These are phyloP conservation scores for Geophilus truncorum DNA, from an alignment of 2,888 invertebrate genomes.

Conservation along the genomic window DNA sequence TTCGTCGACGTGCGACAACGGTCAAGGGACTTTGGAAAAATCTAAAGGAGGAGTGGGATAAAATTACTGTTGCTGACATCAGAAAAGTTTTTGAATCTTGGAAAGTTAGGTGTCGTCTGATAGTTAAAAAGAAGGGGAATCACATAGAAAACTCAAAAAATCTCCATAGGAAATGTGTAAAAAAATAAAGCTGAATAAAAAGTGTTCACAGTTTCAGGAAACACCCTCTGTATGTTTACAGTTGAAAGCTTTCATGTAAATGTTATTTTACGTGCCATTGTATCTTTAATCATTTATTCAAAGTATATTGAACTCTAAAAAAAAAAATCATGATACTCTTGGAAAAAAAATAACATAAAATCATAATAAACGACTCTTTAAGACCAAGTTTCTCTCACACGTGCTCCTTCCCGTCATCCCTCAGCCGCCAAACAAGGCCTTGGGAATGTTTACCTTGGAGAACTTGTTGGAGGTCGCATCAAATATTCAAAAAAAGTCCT, in stretches of 20 bases:
- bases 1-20: no score
- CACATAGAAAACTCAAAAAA: no score
- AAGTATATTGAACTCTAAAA: neutral
- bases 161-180: no score
- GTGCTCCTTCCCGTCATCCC: neutral
- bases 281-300: neutral
- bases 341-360: neutral
- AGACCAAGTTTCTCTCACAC: neutral
- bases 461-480: slow-evolving; percentile 7
- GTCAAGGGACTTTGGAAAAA: no score
- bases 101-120: no score
- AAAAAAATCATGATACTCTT: neutral
- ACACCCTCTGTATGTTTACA: no score
- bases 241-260: neutral
- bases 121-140: no score
- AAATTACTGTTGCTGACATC: no score
- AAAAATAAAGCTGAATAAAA: no score
- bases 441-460: slow-evolving; percentile 22
- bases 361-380: neutral
- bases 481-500: neutral
- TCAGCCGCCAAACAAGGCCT: neutral
- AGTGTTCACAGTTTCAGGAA: no score
- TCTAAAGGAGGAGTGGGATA: no score
- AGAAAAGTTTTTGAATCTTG: no score
- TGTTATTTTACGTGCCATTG: neutral